Conservation (phyloP, 2,797 vertebrate genomes). For the Schizopygopsis malacanthus region DNA sequence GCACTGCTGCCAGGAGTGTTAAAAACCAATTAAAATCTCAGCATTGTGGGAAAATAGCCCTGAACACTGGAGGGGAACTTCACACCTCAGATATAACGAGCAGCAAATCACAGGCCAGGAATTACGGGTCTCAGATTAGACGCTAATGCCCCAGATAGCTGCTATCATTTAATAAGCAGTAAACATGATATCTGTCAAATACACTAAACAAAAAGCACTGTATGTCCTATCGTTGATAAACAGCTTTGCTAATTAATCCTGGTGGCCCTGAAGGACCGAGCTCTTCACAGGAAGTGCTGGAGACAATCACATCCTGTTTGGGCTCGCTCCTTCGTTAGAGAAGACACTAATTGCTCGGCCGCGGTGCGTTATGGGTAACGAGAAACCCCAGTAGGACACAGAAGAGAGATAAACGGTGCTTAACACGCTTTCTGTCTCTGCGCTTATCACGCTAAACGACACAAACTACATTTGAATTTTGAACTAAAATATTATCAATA, state of each 20-base stretch:
- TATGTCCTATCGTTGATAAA: conserved; percentile 34
- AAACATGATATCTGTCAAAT: conserved; percentile 33
- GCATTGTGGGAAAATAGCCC: conserved; percentile 60
- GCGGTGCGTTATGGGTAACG: not conserved
- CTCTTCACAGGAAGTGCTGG: conserved; percentile 25
- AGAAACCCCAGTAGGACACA: not conserved
- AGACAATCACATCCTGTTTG: conserved; percentile 27
- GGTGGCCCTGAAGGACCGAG: not conserved
- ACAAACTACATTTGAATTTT: too few species aligned
- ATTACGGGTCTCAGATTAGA: conserved; percentile 21
- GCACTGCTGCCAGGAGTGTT: conserved; percentile 35
- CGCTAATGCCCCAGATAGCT: conserved; percentile 10
- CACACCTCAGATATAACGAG: conserved; percentile 16
- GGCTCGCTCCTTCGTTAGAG: not conserved
- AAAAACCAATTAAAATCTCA: conserved; percentile 73
- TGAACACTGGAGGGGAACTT: conserved; percentile 45
- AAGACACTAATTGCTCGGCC: not conserved
- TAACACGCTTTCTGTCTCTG: not conserved
- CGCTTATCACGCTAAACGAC: not conserved
- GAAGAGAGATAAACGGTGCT: not conserved
- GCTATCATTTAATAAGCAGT: conserved; percentile 40
- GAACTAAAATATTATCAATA: too few species aligned
- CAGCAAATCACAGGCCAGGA: conserved; percentile 1
- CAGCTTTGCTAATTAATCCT: conserved; percentile 41
- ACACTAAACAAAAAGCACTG: conserved; percentile 22